Evolutionary conservation across 2,888 invertebrate species (phyloP).

Genomic region (Halocaridina rubra): DNA sequence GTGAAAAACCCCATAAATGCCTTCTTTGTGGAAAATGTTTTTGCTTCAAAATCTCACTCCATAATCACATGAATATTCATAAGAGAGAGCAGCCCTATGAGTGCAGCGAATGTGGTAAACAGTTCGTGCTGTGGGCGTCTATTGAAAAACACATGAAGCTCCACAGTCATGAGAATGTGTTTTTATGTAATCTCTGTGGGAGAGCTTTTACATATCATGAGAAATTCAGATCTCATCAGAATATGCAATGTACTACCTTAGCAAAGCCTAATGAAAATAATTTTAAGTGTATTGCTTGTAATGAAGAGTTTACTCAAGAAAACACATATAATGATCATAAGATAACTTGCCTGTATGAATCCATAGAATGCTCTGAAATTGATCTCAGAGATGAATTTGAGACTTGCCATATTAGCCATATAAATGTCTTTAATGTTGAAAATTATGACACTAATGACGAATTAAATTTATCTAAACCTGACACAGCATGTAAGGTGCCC

Average conservation of each 20-base stretch:
- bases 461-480: background rate
- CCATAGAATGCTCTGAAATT: background rate
- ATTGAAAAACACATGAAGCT: slow-evolving; percentile 61
- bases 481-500: background rate
- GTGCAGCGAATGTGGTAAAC: slow-evolving; percentile 59
- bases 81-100: background rate
- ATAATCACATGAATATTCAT: background rate
- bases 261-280: background rate
- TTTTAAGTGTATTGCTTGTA: background rate
- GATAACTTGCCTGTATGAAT: background rate
- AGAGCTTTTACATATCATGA: slow-evolving; percentile 64
- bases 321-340: background rate
- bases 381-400: background rate
- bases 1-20: slow-evolving; percentile 54
- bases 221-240: background rate
- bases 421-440: background rate
- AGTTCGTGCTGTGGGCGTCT: slow-evolving; percentile 63
- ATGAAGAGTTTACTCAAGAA: background rate
- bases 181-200: slow-evolving; percentile 64
- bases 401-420: background rate
- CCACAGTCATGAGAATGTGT: slow-evolving; percentile 63
- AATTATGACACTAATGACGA: background rate
- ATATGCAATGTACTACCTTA: background rate
- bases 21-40: background rate
- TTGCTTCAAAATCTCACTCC: background rate